Evolutionary conservation across 1,140 invertebrate species (phyloP), one percentile per base, ranked within the genome.

Genomic region (Pogonomyrmex barbatus): DNA sequence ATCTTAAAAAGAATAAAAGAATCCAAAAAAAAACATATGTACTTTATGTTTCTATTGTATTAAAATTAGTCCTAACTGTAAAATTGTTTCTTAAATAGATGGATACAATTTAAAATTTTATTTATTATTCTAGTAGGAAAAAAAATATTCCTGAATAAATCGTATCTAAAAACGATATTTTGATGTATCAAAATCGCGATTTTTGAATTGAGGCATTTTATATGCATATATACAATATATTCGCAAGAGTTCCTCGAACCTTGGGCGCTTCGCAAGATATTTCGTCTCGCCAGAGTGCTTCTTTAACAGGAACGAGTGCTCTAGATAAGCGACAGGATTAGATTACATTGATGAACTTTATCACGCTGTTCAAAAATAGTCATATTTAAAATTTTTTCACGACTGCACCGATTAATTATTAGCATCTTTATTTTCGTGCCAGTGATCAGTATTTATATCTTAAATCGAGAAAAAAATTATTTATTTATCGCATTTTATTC

Each of bases 231-330:
- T 17, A 2, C 12, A 60, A 63, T 68, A 33, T 42, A 56, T 75
- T 39, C 2, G 36, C 36, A 42, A 58, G 76, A 50, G 33, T 63
- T 78, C 71, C 24, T 68, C 68, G 45, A 60, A 56, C 47, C 62
- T 67, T 33, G 4, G 39, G 12, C 33, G 42, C 30, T 36, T 47
- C 52, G 9, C 45, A 10, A 77, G 78, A 33, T 47, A 88, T 68
- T 83, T 84, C 63, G 63, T 88, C 86, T 88, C 62, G 39, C 54
- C 67, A 54, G 65, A 88, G 63, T 78, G 71, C 65, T 88, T 50
- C 63, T 85, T 88, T 73, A 71, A 36, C 71, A 73, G 50, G 62
- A 56, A 85, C 58, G 70, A 88, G 56, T 77, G 86, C 36, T 63
- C 33, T 33, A 68, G 62, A 88, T 88, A 88, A 88, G 62, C 56